Conservation (phyloP, 2,113 vertebrate genomes). For the Phasianus colchicus region DNA sequence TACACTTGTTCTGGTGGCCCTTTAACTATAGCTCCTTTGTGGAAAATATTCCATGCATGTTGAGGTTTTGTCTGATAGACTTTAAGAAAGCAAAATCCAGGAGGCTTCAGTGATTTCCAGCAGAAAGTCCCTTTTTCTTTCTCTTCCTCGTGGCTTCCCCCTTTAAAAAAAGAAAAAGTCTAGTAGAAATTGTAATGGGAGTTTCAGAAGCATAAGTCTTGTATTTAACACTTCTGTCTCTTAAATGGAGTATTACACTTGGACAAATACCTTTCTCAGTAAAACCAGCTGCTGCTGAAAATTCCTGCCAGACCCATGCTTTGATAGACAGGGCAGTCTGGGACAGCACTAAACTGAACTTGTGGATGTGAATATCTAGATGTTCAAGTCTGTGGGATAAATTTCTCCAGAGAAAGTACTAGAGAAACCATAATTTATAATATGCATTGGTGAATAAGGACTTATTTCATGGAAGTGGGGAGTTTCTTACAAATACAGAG, state of each 20-base stretch:
- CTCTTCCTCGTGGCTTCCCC: neutral
- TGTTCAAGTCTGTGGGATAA: neutral
- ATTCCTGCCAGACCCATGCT: neutral
- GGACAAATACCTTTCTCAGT: neutral
- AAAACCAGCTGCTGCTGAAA: neutral
- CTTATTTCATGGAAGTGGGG: neutral
- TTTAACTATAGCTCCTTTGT: neutral
- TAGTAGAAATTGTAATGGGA: neutral
- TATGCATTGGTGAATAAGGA: neutral
- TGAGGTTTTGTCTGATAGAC: neutral
- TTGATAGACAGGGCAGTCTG: neutral
- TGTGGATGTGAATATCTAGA: neutral
- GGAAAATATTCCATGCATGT: neutral
- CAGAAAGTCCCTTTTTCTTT: neutral
- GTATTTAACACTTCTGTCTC: neutral
- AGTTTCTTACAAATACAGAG: neutral
- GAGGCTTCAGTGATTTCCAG: neutral
- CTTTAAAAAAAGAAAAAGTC: neutral
- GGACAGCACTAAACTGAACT: neutral
- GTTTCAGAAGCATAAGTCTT: neutral
- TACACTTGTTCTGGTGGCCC: conserved; percentile 15
- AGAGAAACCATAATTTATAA: neutral
- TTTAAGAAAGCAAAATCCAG: neutral
- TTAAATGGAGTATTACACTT: neutral
- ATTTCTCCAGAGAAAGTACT: neutral